Evolutionary conservation across 2,113 vertebrate species (phyloP), one percentile per base, ranked within the genome.

Genomic region (Perca schrenkii): DNA sequence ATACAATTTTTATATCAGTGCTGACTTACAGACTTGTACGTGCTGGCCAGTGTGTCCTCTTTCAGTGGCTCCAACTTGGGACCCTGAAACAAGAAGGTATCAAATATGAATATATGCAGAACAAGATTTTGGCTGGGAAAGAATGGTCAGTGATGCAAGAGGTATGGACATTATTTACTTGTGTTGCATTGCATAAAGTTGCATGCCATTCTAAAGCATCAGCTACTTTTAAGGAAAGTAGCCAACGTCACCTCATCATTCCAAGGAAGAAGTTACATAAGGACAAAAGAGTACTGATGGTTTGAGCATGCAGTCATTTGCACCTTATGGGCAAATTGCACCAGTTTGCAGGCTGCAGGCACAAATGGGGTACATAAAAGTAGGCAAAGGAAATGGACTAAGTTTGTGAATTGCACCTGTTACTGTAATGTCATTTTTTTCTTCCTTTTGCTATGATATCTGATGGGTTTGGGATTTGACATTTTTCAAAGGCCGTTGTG

Each of bases 41-140:
- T 95, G 88, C 95, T 93, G 86, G 96, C 84, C 79, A 96, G 67
- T 0, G 89, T 87, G 46, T 97, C 96, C 71, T 97, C 96, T 47
- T 95, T 97, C 64, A 97, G 91, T 0, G 97, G 97, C 91, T 99
- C 97, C 95, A 99, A 85, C 81, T 95, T 96, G 0, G 97, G 97
- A 88, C 94, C 94, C 97, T 99, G 85, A 7, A 47, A 70, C 56
- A 61, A 57, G 40, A 82, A 69, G 60, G 14, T 2, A 17, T 70
- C 5, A 69, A 67, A 74, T 16, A 54, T 46, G 22, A 52, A 17
- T 21, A 19, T 43, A 52, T 52, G 50, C 50, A 70, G 21, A 70
- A 77, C 11, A 43, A 66, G 5, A 11, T 72, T 0, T 11, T 57
- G 5, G n/a, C 0, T 34, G 17, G 10, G 2, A n/a, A 50, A n/a